Evolutionary conservation across 2,113 vertebrate species (phyloP).

Genomic region (Phalacrocorax aristotelis): DNA sequence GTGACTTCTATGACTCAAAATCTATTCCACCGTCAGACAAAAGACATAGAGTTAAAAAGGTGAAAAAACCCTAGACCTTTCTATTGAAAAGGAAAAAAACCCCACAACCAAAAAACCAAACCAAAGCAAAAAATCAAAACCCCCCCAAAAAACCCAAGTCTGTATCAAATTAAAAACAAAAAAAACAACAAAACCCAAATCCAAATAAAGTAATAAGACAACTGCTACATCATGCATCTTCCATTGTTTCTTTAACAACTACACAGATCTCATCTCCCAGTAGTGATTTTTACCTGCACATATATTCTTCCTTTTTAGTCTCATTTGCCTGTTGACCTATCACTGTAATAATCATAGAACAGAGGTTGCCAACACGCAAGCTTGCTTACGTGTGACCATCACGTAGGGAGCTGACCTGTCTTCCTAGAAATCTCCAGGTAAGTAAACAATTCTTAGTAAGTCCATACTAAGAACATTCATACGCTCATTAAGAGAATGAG

Average conservation of each 20-base stretch:
- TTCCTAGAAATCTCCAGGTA: background rate
- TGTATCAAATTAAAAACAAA: background rate
- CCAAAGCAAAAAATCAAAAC: rapidly evolving
- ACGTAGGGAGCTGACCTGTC: background rate
- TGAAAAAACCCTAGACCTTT: background rate
- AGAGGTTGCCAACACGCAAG: background rate
- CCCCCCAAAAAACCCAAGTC: background rate
- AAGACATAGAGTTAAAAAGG: background rate
- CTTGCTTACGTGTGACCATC: background rate
- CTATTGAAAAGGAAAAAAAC: background rate
- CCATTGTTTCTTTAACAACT: background rate
- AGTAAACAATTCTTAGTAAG: background rate
- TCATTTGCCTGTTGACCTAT: background rate
- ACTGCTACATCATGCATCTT: background rate
- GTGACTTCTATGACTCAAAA: background rate
- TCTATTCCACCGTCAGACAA: background rate
- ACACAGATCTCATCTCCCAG: background rate
- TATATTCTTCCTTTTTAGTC: background rate
- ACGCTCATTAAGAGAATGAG: background rate
- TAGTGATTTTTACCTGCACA: background rate
- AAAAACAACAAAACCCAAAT: background rate
- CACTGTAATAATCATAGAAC: background rate
- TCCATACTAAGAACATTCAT: background rate
- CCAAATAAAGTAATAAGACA: background rate
- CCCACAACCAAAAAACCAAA: rapidly evolving